Conservation (phyloP, 2,113 vertebrate genomes). For the Crypturellus undulatus region DNA sequence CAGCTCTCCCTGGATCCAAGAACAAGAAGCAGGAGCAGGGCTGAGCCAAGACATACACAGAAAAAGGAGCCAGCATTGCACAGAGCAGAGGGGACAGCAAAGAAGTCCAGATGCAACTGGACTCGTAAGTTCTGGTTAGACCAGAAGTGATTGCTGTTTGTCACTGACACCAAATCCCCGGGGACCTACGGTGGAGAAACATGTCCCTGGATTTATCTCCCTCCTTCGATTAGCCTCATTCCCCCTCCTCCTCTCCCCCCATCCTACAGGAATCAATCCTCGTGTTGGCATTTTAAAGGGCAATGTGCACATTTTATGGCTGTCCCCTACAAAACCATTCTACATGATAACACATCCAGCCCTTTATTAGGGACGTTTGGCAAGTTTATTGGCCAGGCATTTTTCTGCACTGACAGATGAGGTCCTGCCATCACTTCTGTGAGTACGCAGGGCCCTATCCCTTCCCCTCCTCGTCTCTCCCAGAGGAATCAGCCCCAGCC, state of each 20-base stretch:
- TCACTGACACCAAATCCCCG: neutral
- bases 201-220: conserved; percentile 58
- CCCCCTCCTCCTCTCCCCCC: conserved; percentile 39
- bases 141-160: neutral
- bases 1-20: neutral
- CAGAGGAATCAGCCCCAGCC: accelerated
- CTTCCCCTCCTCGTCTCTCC: accelerated
- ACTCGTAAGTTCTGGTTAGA: neutral
- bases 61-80: neutral
- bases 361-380: conserved; percentile 71
- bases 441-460: neutral
- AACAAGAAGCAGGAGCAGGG: neutral
- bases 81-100: no score
- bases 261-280: conserved; percentile 54
- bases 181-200: neutral
- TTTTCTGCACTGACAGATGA: conserved; percentile 60
- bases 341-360: conserved; percentile 70
- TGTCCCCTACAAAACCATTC: conserved; percentile 69
- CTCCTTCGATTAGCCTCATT: conserved; percentile 60
- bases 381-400: conserved; percentile 73
- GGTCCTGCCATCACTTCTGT: conserved; percentile 62
- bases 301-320: conserved; percentile 68
- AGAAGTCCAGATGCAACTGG: neutral
- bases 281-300: conserved; percentile 72
- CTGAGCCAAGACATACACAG: neutral